These are phyloP conservation scores for Myrmophylax atrothorax DNA, from an alignment of 2,113 vertebrate genomes.

Conservation along the genomic window DNA sequence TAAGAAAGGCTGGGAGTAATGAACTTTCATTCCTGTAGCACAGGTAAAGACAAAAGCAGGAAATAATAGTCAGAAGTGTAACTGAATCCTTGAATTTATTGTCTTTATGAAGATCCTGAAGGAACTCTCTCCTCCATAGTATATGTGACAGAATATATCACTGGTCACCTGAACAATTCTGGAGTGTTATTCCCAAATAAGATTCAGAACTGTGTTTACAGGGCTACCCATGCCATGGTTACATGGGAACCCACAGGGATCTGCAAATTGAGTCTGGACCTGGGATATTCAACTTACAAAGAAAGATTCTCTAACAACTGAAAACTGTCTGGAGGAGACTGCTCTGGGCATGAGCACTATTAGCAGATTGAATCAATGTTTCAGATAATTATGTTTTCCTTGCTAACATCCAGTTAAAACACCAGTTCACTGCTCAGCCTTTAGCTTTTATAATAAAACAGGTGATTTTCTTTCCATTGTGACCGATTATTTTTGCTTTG, in stretches of 20 bases:
- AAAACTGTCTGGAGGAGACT: not conserved
- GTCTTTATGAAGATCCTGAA: not conserved
- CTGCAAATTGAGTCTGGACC: not conserved
- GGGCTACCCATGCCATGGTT: not conserved
- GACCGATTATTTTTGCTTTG: not conserved
- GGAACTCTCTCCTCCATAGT: not conserved
- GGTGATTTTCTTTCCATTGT: not conserved
- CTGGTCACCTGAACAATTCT: not conserved
- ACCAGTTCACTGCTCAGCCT: not conserved
- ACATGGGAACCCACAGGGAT: not conserved
- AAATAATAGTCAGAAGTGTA: not conserved
- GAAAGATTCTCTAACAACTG: not conserved
- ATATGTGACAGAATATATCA: not conserved
- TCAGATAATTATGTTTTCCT: not conserved
- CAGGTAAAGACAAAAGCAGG: not conserved
- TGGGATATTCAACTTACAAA: accelerated
- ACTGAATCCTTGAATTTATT: not conserved
- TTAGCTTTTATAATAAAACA: not conserved
- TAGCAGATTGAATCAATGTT: not conserved
- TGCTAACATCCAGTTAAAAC: not conserved
- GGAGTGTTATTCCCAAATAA: not conserved
- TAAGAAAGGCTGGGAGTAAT: not conserved
- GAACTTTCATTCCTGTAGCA: not conserved
- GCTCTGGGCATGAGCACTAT: not conserved
- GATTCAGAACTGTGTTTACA: not conserved